A percentile compares a stretch with the other conserved stretches of the same genome.
Evolutionary conservation across 1,140 invertebrate species (phyloP).

Genomic region (Pseudachorutes palmiensis): DNA sequence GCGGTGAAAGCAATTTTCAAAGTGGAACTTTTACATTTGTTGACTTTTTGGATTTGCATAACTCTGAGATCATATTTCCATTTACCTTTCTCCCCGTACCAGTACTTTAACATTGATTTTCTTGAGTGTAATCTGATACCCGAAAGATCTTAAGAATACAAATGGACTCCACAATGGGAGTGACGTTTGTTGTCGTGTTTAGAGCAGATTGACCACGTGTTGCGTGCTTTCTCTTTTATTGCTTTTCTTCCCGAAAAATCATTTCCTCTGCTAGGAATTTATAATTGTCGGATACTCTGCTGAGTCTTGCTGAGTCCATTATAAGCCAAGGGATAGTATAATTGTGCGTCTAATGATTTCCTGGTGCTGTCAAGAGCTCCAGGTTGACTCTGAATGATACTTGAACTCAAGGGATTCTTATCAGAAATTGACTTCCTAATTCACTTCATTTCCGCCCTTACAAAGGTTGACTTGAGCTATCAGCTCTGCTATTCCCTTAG

Average conservation of each 20-base stretch:
- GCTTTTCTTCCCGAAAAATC: no score
- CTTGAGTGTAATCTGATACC: not conserved
- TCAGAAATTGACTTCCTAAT: slow-evolving; percentile 6
- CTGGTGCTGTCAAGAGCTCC: no score
- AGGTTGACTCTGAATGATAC: no score
- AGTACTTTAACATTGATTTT: slow-evolving; percentile 1
- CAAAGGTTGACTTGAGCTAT: no score
- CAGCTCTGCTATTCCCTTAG: no score
- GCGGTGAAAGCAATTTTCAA: not conserved
- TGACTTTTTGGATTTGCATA: not conserved
- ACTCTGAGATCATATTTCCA: no score
- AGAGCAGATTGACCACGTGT: not conserved
- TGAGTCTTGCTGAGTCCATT: no score
- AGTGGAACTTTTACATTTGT: not conserved
- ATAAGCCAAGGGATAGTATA: no score
- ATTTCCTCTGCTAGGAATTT: not conserved
- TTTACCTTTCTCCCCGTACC: not conserved
- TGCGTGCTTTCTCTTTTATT: not conserved
- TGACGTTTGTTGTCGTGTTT: not conserved
- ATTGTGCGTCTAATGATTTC: no score
- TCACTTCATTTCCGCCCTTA: slow-evolving; percentile 5
- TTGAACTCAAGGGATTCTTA: not conserved
- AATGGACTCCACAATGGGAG: no score
- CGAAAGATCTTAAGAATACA: no score
- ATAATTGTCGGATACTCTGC: not conserved